Conservation (phyloP, 1,140 invertebrate genomes). For the Latrodectus geometricus region DNA sequence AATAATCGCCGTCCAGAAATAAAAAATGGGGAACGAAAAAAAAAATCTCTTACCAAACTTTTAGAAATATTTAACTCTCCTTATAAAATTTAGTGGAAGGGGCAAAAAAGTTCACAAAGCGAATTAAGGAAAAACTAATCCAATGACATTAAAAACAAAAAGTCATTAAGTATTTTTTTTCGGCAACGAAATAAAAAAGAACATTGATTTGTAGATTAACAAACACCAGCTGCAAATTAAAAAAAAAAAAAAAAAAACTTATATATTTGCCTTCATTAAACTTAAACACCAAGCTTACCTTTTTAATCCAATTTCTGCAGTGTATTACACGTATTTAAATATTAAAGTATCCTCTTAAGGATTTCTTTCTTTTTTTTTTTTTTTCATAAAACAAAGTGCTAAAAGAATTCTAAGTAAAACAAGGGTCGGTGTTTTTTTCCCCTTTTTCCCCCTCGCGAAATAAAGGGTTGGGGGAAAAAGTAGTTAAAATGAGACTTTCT, state of each 20-base stretch:
- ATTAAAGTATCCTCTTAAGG: slow-evolving; percentile 61
- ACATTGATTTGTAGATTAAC: slow-evolving; percentile 51
- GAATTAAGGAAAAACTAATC: slow-evolving; percentile 57
- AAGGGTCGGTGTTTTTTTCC: slow-evolving; percentile 29
- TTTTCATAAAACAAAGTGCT: slow-evolving; percentile 31
- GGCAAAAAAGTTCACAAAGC: slow-evolving; percentile 46
- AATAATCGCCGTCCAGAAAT: too few relatives aligned
- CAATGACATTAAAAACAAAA: slow-evolving; percentile 55
- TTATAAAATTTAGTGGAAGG: slow-evolving; percentile 26
- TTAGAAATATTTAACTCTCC: slow-evolving; percentile 50
- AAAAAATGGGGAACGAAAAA: neutral
- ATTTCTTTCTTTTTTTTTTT: slow-evolving; percentile 17
- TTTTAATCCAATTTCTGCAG: slow-evolving; percentile 59
- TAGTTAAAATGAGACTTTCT: slow-evolving; percentile 37
- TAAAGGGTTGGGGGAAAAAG: neutral
- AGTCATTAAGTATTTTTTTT: slow-evolving; percentile 56
- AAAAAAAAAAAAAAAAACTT: slow-evolving; percentile 13
- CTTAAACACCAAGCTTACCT: slow-evolving; percentile 48
- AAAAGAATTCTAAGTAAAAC: slow-evolving; percentile 44
- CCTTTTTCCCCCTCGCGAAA: neutral
- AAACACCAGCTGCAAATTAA: slow-evolving; percentile 2
- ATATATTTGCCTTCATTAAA: slow-evolving; percentile 58
- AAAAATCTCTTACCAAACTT: neutral
- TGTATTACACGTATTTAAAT: slow-evolving; percentile 62
- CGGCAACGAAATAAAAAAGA: slow-evolving; percentile 15